Conservation (phyloP, 2,888 invertebrate species). For the Noctua janthe region DNA sequence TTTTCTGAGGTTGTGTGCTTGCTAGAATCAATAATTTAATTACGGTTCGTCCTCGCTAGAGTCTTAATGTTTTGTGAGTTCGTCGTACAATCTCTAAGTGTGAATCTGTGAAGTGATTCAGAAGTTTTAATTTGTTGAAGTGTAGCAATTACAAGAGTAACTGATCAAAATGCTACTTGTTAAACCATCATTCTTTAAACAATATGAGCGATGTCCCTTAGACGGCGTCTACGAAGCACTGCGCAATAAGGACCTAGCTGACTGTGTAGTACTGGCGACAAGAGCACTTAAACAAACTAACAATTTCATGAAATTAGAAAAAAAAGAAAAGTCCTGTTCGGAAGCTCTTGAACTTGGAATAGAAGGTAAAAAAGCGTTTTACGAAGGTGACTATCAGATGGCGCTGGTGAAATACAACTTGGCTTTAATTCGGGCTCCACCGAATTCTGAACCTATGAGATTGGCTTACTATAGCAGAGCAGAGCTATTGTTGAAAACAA, state of each 20-base stretch:
- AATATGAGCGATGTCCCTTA: not conserved
- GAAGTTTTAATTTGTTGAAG: not conserved
- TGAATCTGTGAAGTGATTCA: not conserved
- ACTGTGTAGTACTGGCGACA: conserved; percentile 19
- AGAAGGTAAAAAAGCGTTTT: conserved; percentile 30
- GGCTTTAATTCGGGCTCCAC: conserved; percentile 36
- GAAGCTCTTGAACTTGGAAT: not conserved
- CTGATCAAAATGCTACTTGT: conserved; percentile 25
- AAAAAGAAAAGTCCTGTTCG: conserved; percentile 3
- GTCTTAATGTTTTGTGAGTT: no score
- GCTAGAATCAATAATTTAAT: not conserved
- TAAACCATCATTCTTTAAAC: not conserved
- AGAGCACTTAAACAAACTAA: not conserved
- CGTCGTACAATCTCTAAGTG: not conserved
- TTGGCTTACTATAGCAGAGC: conserved; percentile 41
- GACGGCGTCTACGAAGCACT: conserved; percentile 27
- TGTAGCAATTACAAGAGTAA: not conserved
- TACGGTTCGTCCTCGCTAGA: not conserved
- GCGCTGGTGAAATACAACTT: conserved; percentile 31
- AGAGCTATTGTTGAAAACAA: conserved; percentile 17
- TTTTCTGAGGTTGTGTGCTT: no score
- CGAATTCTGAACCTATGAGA: conserved; percentile 41
- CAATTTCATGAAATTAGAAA: not conserved
- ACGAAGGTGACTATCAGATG: conserved; percentile 6
- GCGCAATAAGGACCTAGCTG: conserved; percentile 31